These are phyloP conservation scores for Cheilosia scutellata DNA, from an alignment of 2,888 invertebrate species.

Conservation along the genomic window DNA sequence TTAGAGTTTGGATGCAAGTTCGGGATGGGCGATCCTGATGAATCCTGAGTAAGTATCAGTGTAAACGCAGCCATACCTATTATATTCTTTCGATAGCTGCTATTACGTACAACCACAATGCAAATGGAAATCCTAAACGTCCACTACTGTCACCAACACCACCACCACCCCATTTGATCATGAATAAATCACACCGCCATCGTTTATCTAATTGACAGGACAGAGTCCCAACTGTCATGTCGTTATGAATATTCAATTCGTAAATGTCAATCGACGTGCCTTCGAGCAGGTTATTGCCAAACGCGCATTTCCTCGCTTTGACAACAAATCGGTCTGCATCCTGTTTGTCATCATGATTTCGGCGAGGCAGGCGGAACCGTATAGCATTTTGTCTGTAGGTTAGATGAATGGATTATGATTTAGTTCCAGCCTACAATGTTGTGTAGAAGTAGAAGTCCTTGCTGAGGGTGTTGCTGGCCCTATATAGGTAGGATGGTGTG, in stretches of 20 bases:
- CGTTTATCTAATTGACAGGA: slow-evolving; percentile 73
- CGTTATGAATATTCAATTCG: slow-evolving; percentile 75
- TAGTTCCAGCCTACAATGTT: slow-evolving; percentile 31
- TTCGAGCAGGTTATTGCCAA: slow-evolving; percentile 53
- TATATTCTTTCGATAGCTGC: not conserved
- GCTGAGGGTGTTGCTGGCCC: slow-evolving; percentile 5
- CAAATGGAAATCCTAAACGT: not conserved
- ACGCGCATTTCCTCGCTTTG: slow-evolving; percentile 61
- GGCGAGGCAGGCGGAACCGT: slow-evolving; percentile 8
- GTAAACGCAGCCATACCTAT: not conserved
- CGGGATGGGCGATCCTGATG: too few species aligned
- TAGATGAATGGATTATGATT: slow-evolving; percentile 63
- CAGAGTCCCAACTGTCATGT: slow-evolving; percentile 71
- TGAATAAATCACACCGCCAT: slow-evolving; percentile 60
- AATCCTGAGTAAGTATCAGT: too few species aligned
- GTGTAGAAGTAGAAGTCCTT: slow-evolving; percentile 53
- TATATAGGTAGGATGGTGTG: slow-evolving; percentile 9
- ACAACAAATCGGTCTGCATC: slow-evolving; percentile 72
- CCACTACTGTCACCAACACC: not conserved
- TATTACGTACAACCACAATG: not conserved
- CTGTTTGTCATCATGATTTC: slow-evolving; percentile 69
- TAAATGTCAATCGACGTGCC: slow-evolving; percentile 71
- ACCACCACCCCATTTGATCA: slow-evolving; percentile 13
- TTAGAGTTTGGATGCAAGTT: not conserved
- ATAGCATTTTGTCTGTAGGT: slow-evolving; percentile 41